Evolutionary conservation across 2,113 vertebrate genomes (phyloP), one percentile per base, ranked within the genome.

Genomic region (Triplophysa tibetana): DNA sequence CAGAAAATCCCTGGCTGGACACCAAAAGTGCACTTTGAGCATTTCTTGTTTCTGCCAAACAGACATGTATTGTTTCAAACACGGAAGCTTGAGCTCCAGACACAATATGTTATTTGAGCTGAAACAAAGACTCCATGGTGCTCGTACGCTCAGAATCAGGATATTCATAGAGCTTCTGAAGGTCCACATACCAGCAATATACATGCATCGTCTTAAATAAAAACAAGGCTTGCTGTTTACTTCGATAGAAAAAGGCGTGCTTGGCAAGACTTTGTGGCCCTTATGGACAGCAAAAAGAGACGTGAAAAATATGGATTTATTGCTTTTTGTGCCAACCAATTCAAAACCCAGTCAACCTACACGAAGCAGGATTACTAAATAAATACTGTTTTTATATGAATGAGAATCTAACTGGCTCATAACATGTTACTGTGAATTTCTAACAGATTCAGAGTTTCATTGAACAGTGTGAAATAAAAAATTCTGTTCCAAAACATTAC

Each of bases 91-190:
- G 48, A 70, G 68, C 33, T 38, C 33, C 10, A 54, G 48, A n/a
- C 16, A 54, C 68, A 70, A 70, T 70, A 70, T 70, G 68, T 70
- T 70, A 70, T 70, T 52, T 54, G 45, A 70, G 68, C 48, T 13
- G 23, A 70, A 70, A 70, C 68, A 70, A 70, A 29, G 68, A 70
- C 48, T 70, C 48, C 48, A 70, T 70, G 48, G 68, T 54, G 68
- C 48, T 70, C 48, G 50, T 16, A 14, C 24, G 68, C 4, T 26
- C 45, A 52, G 52, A 26, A 54, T 24, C 48, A 54, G 45, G 29
- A 70, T 26, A 52, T 52, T 52, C 50, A 16, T 24, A 70, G 68
- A 4, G 48, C 24, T 29, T 70, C 45, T 26, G 50, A 52, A 70
- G 19, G 52, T 29, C 68, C 45, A 29, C 24, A 69, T 69, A 50